Conservation (phyloP, 2,113 vertebrate genomes). For the Mesoclemmys tuberculata region DNA sequence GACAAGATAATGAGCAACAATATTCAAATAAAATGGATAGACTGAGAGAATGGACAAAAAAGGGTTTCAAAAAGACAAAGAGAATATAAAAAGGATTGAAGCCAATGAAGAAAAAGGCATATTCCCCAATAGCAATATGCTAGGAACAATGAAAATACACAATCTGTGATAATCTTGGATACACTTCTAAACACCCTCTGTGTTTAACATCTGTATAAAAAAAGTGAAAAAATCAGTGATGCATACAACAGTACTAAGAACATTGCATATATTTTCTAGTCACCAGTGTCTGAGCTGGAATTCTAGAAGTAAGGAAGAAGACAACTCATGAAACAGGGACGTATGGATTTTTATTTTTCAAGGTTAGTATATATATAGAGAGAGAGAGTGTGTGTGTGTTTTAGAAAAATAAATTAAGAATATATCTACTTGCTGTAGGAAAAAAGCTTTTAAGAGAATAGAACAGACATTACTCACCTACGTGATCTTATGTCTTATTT, state of each 20-base stretch:
- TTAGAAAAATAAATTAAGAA: not conserved
- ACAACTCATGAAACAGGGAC: too few species aligned
- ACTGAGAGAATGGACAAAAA: not conserved
- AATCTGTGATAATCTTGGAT: not conserved
- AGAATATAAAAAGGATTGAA: not conserved
- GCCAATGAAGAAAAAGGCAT: not conserved
- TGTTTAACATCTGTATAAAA: not conserved
- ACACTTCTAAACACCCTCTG: rapidly evolving
- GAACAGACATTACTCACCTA: not conserved
- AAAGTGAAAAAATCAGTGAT: rapidly evolving
- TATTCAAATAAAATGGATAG: not conserved
- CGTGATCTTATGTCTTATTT: not conserved
- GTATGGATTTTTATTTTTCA: not conserved
- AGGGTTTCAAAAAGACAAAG: not conserved
- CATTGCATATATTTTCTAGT: not conserved
- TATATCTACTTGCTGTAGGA: not conserved
- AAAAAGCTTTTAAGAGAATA: not conserved
- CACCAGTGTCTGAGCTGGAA: not conserved
- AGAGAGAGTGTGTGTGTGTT: not conserved
- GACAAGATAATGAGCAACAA: not conserved
- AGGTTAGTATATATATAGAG: not conserved
- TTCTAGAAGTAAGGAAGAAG: not conserved
- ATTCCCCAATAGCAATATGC: not conserved
- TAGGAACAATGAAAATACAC: not conserved
- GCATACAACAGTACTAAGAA: not conserved